Base-by-base conservation (phyloP, 2,888 invertebrate species). In the Polydrusus tereticollis region DNA sequence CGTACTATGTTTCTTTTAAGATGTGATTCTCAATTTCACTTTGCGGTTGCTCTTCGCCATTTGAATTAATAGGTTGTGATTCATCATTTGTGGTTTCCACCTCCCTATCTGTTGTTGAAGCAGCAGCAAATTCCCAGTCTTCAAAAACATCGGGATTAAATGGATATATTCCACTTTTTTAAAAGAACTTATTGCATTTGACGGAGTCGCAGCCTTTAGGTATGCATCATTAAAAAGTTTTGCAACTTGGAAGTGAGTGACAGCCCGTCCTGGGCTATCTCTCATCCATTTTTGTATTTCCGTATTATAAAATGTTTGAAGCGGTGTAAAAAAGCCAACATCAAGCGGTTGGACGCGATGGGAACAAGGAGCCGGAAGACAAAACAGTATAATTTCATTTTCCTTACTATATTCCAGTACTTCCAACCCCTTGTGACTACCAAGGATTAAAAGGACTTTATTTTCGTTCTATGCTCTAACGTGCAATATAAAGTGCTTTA, bases 381-480 rank as follows among this genome's bases (percentile, higher is more conserved):
- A 74, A 45, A 47, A 74, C 20, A 63, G 18, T 16, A 45, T 29
- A 29, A 72, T 57, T 33, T 71, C 74, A 69, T 72, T 72, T 43
- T 75, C 69, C 70, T 75, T 74, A 8, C 74, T 65, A 66, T 58
- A 65, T 43, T 68, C 20, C 18, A 75, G 26, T 12, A 60, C 57
- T 14, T 68, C 59, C 26, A 74, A 47, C 21, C 60, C 33, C 72
- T 79, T 75, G 67, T 80, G 80, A 71, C 75, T 77, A 47, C 73
- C 82, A 1, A 80, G 66, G 21, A 82, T 75, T 3, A 84, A 72
- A 16, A 83, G 26, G 0, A 74, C 78, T 71, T 79, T 77, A 18
- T 78, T 76, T 23, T 79, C 77, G 62, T 66, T 66, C 23, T 76
- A 75, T 26, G 81, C 68, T 71, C 79, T 80, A n/a, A 77, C 78